Evolutionary conservation across 2,888 invertebrate species (phyloP), one percentile per base, ranked within the genome.

Genomic region (Dolomedes plantarius): DNA sequence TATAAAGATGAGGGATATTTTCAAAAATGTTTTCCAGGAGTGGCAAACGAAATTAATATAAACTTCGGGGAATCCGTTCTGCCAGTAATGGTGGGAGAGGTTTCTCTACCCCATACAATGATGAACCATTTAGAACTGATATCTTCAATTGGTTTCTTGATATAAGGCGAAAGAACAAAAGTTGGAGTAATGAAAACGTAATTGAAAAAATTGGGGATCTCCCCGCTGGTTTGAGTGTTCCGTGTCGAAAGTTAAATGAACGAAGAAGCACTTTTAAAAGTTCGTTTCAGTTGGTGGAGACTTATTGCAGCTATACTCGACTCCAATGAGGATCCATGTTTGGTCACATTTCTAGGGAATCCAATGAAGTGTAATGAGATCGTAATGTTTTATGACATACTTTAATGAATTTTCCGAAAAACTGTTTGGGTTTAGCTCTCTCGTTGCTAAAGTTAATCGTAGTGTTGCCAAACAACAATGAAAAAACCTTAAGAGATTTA

Each of bases 211-310:
- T 69, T 62, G 13, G 6, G 62, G 23, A 11, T 31, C 50, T 50
- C 29, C 46, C 68, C 73, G 6, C 9, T 31, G 81, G 11, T 74
- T 74, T 41, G 64, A 46, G 50, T 32, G 50, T 41, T 46, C n/a
- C 56, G 76, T 68, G 82, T 83, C 76, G 71, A 72, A 83, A 76
- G 82, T 76, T 83, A 83, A 83, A 72, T 19, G 82, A 75, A 83
- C 50, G 62, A 72, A 83, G 76, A 76, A 76, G 32, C 41, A 41
- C 65, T 65, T 32, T 82, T 76, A 83, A 82, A 83, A 76, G 71
- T 76, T 71, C 65, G 69, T 69, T 76, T 36, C 50, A 11, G 56
- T 23, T 56, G 23, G 56, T 6, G 16, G 23, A 23, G 23, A 11
- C 9, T 16, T 2, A 7, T 46, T 13, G 46, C 9, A 16, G 46